Evolutionary conservation across 2,797 vertebrate genomes (phyloP).

Genomic region (Pseudomugil tenellus): DNA sequence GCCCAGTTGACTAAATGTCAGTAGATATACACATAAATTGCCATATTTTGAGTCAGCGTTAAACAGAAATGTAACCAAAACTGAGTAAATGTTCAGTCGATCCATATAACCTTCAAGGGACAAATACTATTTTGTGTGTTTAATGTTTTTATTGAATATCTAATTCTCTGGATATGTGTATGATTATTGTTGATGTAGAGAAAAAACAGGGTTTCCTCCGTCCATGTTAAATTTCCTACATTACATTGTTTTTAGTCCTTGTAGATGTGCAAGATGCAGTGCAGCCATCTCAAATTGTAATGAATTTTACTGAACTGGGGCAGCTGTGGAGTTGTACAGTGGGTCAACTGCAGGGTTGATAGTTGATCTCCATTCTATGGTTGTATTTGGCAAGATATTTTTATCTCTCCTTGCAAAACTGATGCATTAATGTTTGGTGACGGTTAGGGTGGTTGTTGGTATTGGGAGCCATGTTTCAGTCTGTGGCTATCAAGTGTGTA

Average conservation of each 20-base stretch:
- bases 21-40: constrained; percentile 7
- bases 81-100: constrained; percentile 28
- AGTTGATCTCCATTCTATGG: not conserved
- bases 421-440: not conserved
- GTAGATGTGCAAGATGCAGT: no score
- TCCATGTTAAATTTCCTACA: not conserved
- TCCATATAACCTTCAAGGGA: constrained; percentile 38
- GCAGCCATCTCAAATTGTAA: not conserved
- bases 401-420: not conserved
- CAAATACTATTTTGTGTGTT: constrained; percentile 65
- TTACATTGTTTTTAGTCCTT: not conserved
- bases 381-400: not conserved
- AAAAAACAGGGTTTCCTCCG: not conserved
- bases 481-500: not conserved
- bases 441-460: not conserved
- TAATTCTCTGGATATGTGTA: not conserved
- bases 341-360: not conserved
- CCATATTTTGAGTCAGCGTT: constrained; percentile 43
- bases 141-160: constrained; percentile 20
- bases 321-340: no score
- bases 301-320: not conserved
- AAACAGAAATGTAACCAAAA: constrained; percentile 47
- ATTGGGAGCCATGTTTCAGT: not conserved
- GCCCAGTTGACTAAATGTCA: constrained; percentile 19
- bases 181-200: not conserved